A percentile compares a stretch with the other conserved stretches of the same genome.
Conservation (phyloP, 2,113 vertebrate genomes). For the Thryonomys swinderianus region DNA sequence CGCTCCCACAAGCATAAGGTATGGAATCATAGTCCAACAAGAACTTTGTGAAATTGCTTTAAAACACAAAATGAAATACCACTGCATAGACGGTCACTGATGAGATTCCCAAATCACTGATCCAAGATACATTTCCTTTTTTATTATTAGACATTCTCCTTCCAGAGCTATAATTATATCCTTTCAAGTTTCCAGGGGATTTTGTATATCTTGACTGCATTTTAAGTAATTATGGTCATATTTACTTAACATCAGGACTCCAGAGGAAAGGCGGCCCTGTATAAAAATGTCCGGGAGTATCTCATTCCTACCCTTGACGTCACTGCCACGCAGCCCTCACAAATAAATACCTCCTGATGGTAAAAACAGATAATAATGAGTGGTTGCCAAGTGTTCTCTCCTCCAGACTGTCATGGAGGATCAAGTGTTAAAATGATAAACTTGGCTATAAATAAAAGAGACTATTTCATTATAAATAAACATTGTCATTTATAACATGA, state of each 20-base stretch:
- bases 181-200: slow-evolving; percentile 25
- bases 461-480: slow-evolving; percentile 67
- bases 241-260: slow-evolving; percentile 40
- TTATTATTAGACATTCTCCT: slow-evolving; percentile 49
- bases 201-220: slow-evolving; percentile 1
- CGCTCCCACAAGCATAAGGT: neutral
- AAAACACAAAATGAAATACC: slow-evolving; percentile 3
- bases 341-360: slow-evolving; percentile 68
- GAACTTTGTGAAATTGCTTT: neutral
- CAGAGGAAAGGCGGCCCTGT: slow-evolving; percentile 25
- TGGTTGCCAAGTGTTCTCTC: slow-evolving; percentile 69
- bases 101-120: neutral
- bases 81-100: neutral
- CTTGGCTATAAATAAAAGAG: slow-evolving; percentile 59
- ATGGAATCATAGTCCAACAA: neutral
- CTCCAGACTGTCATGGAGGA: slow-evolving; percentile 44
- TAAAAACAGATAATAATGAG: slow-evolving; percentile 74
- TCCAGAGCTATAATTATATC: slow-evolving; percentile 52
- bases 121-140: slow-evolving; percentile 53
- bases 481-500: slow-evolving; percentile 39
- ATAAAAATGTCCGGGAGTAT: slow-evolving; percentile 57
- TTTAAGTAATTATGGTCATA: slow-evolving; percentile 65
- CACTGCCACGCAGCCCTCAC: slow-evolving; percentile 27
- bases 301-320: slow-evolving; percentile 57
- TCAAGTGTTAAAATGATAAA: slow-evolving; percentile 71